A percentile compares a stretch with the other conserved stretches of the same genome.
phyloP scores from a whole-genome alignment of 2,797 vertebrate genomes.

The Kryptopterus vitreolus region DNA sequence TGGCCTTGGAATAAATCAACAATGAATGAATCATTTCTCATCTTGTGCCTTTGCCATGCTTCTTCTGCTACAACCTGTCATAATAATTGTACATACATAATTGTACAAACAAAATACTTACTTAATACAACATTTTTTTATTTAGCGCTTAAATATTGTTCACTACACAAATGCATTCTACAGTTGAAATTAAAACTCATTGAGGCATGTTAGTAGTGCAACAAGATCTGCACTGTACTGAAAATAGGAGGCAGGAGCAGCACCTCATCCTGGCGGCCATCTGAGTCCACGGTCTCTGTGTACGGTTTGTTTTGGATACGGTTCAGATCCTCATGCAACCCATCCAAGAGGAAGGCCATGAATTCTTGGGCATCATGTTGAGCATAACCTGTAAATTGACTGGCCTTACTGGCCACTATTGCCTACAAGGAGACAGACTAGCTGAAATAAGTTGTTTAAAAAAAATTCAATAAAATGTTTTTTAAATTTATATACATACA shows the following conservation, averaged over 20 bases:
- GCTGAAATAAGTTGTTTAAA: not conserved
- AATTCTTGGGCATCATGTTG: conserved; percentile 99
- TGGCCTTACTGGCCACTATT: conserved; percentile 96
- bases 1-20: conserved; percentile 99
- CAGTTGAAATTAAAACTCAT: not conserved
- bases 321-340: conserved; percentile 96
- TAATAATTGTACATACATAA: too few relatives aligned
- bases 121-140: too few relatives aligned
- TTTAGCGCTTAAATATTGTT: not conserved
- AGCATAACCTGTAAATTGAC: conserved; percentile 97
- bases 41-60: conserved; percentile 97
- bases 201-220: not conserved
- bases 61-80: conserved; percentile 93
- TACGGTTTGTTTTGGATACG: conserved; percentile 98
- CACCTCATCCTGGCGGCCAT: conserved; percentile 85
- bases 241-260: not conserved
- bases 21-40: conserved; percentile 97
- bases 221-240: not conserved
- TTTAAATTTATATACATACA: too few relatives aligned
- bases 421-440: conserved; percentile 71
- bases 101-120: not conserved
- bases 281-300: conserved; percentile 86
- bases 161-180: not conserved
- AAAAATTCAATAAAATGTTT: too few relatives aligned
- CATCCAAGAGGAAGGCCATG: conserved; percentile 96